A percentile compares a stretch with the other conserved stretches of the same genome.
Conservation (phyloP, 1,140 invertebrate species). For the Nasonia giraulti region DNA sequence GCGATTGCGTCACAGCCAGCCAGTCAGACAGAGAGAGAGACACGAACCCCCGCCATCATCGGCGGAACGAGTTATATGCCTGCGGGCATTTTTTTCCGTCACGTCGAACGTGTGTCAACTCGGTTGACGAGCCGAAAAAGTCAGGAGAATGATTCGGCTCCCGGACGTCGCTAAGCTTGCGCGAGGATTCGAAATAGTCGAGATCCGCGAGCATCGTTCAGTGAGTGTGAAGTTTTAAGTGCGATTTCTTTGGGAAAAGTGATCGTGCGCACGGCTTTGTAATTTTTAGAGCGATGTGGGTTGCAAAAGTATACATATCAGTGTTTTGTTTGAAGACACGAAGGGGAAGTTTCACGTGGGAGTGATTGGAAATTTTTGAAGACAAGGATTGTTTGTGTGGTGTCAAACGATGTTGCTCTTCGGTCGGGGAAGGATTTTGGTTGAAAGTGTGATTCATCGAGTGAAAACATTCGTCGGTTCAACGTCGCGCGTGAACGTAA, state of each 20-base stretch:
- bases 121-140: neutral
- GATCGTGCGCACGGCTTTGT: too few species aligned
- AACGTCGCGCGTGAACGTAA: neutral
- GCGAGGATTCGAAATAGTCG: neutral
- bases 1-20: slow-evolving; percentile 33
- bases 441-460: neutral
- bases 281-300: neutral
- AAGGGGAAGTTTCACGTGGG: neutral
- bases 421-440: neutral
- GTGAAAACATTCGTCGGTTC: too few species aligned
- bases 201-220: neutral
- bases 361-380: slow-evolving; percentile 24
- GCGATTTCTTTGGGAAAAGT: too few species aligned
- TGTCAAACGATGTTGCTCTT: neutral
- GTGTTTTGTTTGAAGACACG: slow-evolving; percentile 4
- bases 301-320: neutral
- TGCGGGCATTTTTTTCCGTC: neutral
- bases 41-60: neutral
- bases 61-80: neutral
- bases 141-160: neutral
- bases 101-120: neutral
- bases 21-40: too few species aligned
- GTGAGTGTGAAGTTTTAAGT: slow-evolving; percentile 6
- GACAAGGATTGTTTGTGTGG: neutral
- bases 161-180: neutral